phyloP scores from a whole-genome alignment of 2,113 vertebrate species.

The Chamaea fasciata region DNA sequence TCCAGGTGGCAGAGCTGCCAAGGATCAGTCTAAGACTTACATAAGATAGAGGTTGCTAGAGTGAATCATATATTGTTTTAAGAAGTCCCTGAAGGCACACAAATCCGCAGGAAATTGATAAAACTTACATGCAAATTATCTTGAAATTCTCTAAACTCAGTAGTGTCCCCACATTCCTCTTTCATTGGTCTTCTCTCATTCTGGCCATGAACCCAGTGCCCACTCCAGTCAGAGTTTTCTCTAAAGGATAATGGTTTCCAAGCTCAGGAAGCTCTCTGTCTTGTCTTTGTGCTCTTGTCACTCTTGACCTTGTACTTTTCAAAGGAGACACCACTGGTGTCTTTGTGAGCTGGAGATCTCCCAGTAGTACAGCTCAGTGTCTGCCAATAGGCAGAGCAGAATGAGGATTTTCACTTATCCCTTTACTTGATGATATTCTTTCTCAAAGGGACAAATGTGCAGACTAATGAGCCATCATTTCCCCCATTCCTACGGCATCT shows the following conservation, averaged over 20 bases:
- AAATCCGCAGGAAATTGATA: not conserved
- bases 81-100: not conserved
- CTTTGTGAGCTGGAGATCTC: not conserved
- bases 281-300: not conserved
- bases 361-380: not conserved
- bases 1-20: slow-evolving; percentile 18
- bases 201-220: not conserved
- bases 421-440: not conserved
- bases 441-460: not conserved
- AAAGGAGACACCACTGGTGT: not conserved
- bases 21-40: not conserved
- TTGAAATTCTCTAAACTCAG: not conserved
- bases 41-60: not conserved
- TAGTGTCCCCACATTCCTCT: not conserved
- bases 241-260: not conserved
- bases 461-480: not conserved
- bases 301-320: not conserved
- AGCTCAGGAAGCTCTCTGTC: not conserved
- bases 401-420: not conserved
- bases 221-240: not conserved
- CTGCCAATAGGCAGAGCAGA: not conserved
- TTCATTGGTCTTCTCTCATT: not conserved
- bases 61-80: slow-evolving; percentile 26
- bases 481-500: not conserved
- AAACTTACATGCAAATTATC: not conserved